Evolutionary conservation across 2,888 invertebrate species (phyloP).

Genomic region (Napeogenes inachia): DNA sequence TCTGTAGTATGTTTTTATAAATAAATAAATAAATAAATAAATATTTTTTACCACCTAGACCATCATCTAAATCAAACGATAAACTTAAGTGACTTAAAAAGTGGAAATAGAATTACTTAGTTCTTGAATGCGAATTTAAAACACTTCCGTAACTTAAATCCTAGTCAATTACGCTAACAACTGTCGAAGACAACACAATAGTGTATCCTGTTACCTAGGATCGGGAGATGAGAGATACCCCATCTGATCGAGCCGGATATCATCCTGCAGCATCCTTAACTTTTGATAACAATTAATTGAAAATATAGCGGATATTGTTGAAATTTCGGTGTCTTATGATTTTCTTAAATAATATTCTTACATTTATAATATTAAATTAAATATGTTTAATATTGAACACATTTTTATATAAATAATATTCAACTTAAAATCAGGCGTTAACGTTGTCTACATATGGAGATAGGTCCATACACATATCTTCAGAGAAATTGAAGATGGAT

Average conservation of each 20-base stretch:
- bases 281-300: slow-evolving; percentile 16
- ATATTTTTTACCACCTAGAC: no score
- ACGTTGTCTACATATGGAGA: not conserved
- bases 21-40: no score
- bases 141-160: slow-evolving; percentile 49
- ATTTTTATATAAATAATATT: not conserved
- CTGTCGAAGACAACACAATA: slow-evolving; percentile 60
- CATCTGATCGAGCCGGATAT: slow-evolving; percentile 19
- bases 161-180: slow-evolving; percentile 57
- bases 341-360: not conserved
- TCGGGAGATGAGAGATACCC: slow-evolving; percentile 46
- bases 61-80: no score
- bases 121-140: slow-evolving; percentile 3
- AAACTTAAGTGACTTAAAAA: not conserved
- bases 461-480: not conserved
- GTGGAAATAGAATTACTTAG: not conserved
- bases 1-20: no score
- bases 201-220: slow-evolving; percentile 54
- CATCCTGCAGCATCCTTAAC: slow-evolving; percentile 15
- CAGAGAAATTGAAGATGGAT: not conserved
- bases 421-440: not conserved
- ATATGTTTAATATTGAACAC: no score
- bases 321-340: not conserved
- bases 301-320: slow-evolving; percentile 11
- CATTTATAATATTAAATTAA: no score